Base-by-base conservation (phyloP, 2,888 invertebrate genomes). In the Ophion obscuratus region DNA sequence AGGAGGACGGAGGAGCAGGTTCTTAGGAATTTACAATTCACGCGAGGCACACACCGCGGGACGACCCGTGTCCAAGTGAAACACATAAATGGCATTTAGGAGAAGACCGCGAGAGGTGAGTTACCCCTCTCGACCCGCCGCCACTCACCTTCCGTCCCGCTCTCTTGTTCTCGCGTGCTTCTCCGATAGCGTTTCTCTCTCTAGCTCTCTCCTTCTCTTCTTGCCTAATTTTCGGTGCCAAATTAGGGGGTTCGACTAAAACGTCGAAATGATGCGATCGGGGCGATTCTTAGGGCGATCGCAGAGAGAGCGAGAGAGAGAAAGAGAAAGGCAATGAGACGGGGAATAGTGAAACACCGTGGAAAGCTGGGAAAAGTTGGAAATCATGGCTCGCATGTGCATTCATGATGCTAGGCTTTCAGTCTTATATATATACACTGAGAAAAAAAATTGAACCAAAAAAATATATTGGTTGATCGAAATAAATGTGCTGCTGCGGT, bases 11-110 rank as follows among this genome's bases (percentile, higher is more conserved):
- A 80, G 89, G 87, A 92, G 91, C 92, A 91, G 92, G 92, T 92
- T 92, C 92, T 91, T 88, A 89, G 91, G 93, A 93, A 93, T 92
- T 91, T 90, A 92, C 92, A 90, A 92, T 91, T 93, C 92, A 92
- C 92, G 91, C 92, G 91, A 84, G 89, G 90, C 90, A 87, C 90
- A 79, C 77, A 81, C 24, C 64, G 66, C 57, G 90, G 90, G 90
- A 77, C 83, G 86, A 85, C 86, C 86, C 86, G 86, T 91, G 92
- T 91, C 90, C 90, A 90, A 92, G 90, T 92, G 92, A 92, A 92
- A 93, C 90, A 89, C 92, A 92, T 93, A 93, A 88, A 93, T 93
- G 93, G 92, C 90, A 92, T 92, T 93, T 92, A 92, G 91, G 91
- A 91, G 85, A 91, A 89, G 89, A 89, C 89, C 68, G 36, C 44